Conservation (phyloP, 2,888 invertebrate species). For the Heteromyza rotundicornis region DNA sequence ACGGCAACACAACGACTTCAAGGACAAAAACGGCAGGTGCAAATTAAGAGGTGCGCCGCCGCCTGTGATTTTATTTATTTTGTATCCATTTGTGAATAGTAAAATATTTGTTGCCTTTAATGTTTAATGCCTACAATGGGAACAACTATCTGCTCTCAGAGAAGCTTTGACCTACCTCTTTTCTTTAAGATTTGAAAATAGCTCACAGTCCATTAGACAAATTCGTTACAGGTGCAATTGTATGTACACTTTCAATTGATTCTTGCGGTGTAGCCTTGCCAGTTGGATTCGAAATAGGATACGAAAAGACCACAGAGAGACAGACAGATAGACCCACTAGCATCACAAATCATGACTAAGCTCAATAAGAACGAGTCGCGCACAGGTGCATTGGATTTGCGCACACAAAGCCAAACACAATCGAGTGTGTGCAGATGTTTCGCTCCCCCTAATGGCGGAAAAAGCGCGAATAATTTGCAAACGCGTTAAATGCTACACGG, state of each 20-base stretch:
- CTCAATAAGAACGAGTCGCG: neutral
- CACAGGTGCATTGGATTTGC: neutral
- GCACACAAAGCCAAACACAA: neutral
- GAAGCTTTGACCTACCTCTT: too few relatives aligned
- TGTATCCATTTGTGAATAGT: too few relatives aligned
- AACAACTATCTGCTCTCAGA: too few relatives aligned
- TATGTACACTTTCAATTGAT: too few relatives aligned
- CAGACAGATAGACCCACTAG: neutral
- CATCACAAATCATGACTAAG: neutral
- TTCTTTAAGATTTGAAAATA: too few relatives aligned
- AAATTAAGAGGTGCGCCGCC: conserved; percentile 37
- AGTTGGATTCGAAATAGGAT: neutral
- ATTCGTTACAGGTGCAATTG: neutral
- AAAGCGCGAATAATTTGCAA: conserved; percentile 44
- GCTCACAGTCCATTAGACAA: too few relatives aligned
- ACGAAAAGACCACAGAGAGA: neutral
- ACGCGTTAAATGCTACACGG: conserved; percentile 43
- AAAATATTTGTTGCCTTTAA: too few relatives aligned
- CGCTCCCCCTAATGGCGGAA: neutral
- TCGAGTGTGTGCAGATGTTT: too few relatives aligned
- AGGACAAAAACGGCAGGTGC: conserved; percentile 50
- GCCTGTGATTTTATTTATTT: neutral
- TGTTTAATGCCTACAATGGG: too few relatives aligned
- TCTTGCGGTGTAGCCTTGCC: neutral
- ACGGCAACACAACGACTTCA: conserved; percentile 26